Base-by-base conservation (phyloP, 2,888 invertebrate genomes). In the Cheilosia vulpina region DNA sequence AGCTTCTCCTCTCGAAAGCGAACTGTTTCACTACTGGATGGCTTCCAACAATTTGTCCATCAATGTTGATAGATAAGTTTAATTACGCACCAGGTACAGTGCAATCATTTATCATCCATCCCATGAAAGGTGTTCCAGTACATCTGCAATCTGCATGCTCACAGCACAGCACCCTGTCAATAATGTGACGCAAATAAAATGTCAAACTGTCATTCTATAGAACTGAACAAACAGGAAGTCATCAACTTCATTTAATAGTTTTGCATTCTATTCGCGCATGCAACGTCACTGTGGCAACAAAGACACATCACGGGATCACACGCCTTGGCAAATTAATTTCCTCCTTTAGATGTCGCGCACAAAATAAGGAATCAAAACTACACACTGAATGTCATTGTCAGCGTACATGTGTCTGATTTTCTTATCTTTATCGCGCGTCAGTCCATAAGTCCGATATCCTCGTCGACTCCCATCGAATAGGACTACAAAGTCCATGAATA, bases 401-500 rank as follows among this genome's bases (percentile, higher is more conserved):
- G 71, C 7, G 15, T 38, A 31, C 24, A 9, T 9, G 9, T 9
- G 9, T 17, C 4, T 83, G 83, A 83, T 83, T 78, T 83, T 63
- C 83, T 83, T 83, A 83, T 83, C 83, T 78, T 68, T 68, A 83
- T 83, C 78, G 78, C 31, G 34, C 78, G 78, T 78, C 78, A 78
- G 62, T 72, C 62, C 60, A 62, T 45, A 55, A 77, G 47, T 11
- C 78, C 43, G 71, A 77, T 77, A 82, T 60, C 53, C 53, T 69
- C 63, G 6, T 47, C 38, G 57, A 50, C 69, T 69, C 27, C 27
- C 27, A 27, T 27, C 27, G 6, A 5, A 45, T 53, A 47, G 53
- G 62, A 52, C 65, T 58, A 45, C 47, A 68, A 50, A 41, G 41
- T 50, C 68, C 66, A 68, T 80, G 63, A 63, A 69, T 50, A 57